A percentile compares a stretch with the other conserved stretches of the same genome.
phyloP scores from a whole-genome alignment of 1,140 invertebrate species.

The Chrysoperla carnea region DNA sequence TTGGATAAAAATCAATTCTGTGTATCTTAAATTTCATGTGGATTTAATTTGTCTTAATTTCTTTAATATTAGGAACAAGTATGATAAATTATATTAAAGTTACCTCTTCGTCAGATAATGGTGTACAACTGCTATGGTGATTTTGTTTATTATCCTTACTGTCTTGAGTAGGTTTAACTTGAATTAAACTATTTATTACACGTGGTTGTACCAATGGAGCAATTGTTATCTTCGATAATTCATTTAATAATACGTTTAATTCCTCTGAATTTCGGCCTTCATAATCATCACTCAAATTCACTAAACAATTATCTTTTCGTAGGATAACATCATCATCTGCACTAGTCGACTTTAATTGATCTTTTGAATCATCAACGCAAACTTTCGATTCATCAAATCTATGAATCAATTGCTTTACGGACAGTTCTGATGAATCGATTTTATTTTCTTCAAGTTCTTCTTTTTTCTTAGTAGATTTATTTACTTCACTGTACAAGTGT shows the following conservation, averaged over 20 bases:
- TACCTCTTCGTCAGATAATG: slow-evolving; percentile 13
- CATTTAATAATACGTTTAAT: slow-evolving; percentile 15
- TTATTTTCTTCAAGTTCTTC: slow-evolving; percentile 1
- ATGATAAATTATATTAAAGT: too few relatives aligned
- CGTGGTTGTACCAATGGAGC: slow-evolving; percentile 17
- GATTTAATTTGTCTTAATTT: too few relatives aligned
- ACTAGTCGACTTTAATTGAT: neutral
- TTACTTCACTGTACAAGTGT: slow-evolving; percentile 4
- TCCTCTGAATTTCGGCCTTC: slow-evolving; percentile 12
- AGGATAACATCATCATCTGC: neutral
- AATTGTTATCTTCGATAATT: slow-evolving; percentile 18
- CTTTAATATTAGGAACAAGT: too few relatives aligned
- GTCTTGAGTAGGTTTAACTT: slow-evolving; percentile 2
- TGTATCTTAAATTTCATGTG: too few relatives aligned
- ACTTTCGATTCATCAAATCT: neutral
- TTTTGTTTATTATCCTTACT: neutral
- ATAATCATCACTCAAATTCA: neutral
- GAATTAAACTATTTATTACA: slow-evolving; percentile 14
- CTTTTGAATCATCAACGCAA: neutral
- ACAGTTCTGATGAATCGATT: neutral
- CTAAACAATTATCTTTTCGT: neutral
- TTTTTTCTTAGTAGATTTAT: neutral
- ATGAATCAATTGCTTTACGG: neutral
- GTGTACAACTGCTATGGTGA: neutral
- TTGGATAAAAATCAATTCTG: too few relatives aligned